A percentile compares a stretch with the other conserved stretches of the same genome.
These are phyloP conservation scores for Patella depressa DNA, from an alignment of 2,888 invertebrate species.

Conservation along the genomic window DNA sequence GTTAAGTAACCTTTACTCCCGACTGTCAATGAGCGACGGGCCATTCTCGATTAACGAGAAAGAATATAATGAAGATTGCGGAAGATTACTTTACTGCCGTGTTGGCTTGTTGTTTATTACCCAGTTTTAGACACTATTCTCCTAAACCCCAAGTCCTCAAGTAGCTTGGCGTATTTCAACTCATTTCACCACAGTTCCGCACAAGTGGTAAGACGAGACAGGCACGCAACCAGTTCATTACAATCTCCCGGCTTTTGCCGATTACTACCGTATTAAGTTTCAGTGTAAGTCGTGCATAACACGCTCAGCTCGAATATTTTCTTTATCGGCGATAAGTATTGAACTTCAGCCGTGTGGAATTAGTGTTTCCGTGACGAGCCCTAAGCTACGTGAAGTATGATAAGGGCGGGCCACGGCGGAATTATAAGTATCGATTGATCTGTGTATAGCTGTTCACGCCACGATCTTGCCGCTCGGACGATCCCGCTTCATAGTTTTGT, in stretches of 20 bases:
- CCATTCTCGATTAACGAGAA: too few relatives aligned
- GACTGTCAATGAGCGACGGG: background rate
- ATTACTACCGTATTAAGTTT: conserved; percentile 6
- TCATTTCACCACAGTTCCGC: conserved; percentile 10
- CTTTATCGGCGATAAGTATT: conserved; percentile 12
- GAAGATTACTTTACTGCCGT: too few relatives aligned
- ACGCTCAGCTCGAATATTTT: conserved; percentile 13
- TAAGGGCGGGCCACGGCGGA: conserved; percentile 16
- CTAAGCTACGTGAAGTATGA: conserved; percentile 16
- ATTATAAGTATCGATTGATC: conserved; percentile 19
- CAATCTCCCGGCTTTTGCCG: conserved; percentile 2
- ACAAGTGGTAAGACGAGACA: conserved; percentile 12
- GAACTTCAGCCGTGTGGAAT: conserved; percentile 13
- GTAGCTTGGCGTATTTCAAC: background rate
- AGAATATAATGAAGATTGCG: too few relatives aligned
- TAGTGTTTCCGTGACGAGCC: conserved; percentile 17
- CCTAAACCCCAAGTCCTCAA: background rate
- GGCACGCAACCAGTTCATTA: conserved; percentile 11
- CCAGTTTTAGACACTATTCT: background rate
- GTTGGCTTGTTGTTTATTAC: too few relatives aligned
- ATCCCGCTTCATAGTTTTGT: conserved; percentile 23
- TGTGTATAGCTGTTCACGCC: conserved; percentile 14
- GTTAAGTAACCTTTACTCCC: background rate
- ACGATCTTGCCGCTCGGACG: conserved; percentile 17
- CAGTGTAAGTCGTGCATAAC: conserved; percentile 10